Evolutionary conservation across 2,113 vertebrate genomes (phyloP), one percentile per base, ranked within the genome.

Genomic region (Cyanistes caeruleus): DNA sequence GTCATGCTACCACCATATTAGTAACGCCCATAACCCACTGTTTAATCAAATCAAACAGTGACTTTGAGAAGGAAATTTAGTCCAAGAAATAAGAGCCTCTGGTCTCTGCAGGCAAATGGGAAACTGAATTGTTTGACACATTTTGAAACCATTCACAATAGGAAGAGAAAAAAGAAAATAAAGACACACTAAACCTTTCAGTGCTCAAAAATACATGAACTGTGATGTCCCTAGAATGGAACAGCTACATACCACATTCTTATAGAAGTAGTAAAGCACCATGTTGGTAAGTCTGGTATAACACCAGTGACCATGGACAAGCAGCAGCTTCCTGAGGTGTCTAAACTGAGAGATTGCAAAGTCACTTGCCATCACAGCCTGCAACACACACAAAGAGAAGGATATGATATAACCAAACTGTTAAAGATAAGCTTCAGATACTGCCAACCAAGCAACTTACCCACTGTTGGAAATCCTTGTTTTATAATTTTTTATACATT

Each of bases 281-380:
- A 98, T 98, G 90, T 98, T 99, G 83, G 96, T 98, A 52, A 99
- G 98, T 13, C 98, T 96, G 3, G 94, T 97, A 2, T 98, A 98
- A 86, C 98, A 98, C 98, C 98, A 99, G 91, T 98, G 98, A 31
- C 98, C 98, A 2, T 98, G 98, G 49, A 99, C 98, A 41, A 98
- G 98, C 8, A 98, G 95, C 69, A 98, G 97, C 93, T 98, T 99
- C 76, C 92, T 94, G 44, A 98, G 98, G 58, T 98, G 98, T 86
- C 51, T 98, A 67, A 98, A 98, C 84, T 97, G 98, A 51, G 98
- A 98, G 87, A 99, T 17, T 56, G 99, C 98, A 79, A 98, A 98
- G 96, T 99, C 98, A 81, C 98, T 99, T 90, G 98, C 98, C 98
- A 99, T 98, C 91, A 98, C 98, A 28, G 98, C 98, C 98, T 99